Conservation (phyloP, 2,113 vertebrate genomes). For the Bubo bubo region DNA sequence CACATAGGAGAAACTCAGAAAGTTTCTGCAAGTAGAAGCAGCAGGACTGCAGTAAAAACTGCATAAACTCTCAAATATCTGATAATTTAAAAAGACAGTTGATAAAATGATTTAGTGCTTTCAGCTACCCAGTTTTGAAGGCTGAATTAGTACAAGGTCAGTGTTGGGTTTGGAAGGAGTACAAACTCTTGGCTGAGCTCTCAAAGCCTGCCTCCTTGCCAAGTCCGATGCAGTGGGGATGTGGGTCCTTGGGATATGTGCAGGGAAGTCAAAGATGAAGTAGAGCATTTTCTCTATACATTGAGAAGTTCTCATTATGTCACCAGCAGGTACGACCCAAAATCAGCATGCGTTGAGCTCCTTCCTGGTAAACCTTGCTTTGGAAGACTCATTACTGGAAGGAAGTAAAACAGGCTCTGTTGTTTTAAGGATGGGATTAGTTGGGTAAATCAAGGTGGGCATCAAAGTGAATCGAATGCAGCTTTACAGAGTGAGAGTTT, state of each 20-base stretch:
- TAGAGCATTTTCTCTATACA: not conserved
- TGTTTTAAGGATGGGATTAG: not conserved
- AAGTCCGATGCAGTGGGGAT: not conserved
- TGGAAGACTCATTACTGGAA: not conserved
- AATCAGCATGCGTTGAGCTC: not conserved
- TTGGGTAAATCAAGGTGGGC: not conserved
- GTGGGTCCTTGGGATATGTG: not conserved
- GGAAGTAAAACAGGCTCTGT: not conserved
- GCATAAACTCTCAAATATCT: not conserved
- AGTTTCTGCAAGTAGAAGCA: not conserved
- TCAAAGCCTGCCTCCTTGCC: not conserved
- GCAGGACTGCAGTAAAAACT: not conserved
- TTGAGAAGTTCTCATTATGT: not conserved
- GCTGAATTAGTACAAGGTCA: not conserved
- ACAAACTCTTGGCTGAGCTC: not conserved
- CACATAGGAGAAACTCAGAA: not conserved
- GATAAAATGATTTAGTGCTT: not conserved
- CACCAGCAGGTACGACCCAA: not conserved
- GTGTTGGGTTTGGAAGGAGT: not conserved
- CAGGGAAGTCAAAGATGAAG: not conserved
- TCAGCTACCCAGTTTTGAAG: not conserved
- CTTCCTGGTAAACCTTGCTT: not conserved
- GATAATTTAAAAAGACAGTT: not conserved
- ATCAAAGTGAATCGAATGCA: not conserved
- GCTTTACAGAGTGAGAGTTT: not conserved